These are phyloP conservation scores for Selenia dentaria DNA, from an alignment of 2,888 invertebrate genomes.

Conservation along the genomic window DNA sequence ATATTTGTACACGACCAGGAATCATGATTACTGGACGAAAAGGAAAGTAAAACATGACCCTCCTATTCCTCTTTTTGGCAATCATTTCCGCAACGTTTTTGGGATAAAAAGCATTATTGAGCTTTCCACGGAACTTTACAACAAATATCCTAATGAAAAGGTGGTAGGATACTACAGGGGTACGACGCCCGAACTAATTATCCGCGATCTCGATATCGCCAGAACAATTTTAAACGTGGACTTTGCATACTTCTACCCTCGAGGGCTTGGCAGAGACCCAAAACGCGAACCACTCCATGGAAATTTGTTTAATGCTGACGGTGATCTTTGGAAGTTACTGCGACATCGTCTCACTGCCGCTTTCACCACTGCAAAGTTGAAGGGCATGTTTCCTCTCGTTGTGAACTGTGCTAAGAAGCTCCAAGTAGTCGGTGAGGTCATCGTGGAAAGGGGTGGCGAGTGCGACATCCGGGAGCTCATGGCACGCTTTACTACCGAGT, in stretches of 20 bases:
- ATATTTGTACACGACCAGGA: constrained; percentile 53
- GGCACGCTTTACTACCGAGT: constrained; percentile 62
- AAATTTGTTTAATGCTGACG: constrained; percentile 60
- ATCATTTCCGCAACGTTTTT: constrained; percentile 46
- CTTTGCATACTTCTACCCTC: constrained; percentile 54
- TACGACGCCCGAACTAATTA: constrained; percentile 53
- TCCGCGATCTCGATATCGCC: constrained; percentile 58
- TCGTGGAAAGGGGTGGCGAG: constrained; percentile 46
- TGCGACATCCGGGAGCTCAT: constrained; percentile 55
- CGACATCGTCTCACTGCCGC: constrained; percentile 65
- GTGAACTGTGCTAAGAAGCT: constrained; percentile 61
- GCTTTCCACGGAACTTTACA: constrained; percentile 50
- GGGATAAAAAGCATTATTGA: constrained; percentile 47
- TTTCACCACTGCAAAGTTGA: constrained; percentile 65
- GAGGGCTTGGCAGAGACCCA: constrained; percentile 50
- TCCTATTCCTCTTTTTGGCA: constrained; percentile 59
- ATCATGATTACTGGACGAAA: constrained; percentile 58
- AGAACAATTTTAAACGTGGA: constrained; percentile 54
- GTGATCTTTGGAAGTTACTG: constrained; percentile 63
- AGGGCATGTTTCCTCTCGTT: constrained; percentile 67
- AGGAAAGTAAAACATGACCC: constrained; percentile 57
- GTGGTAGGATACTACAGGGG: constrained; percentile 62
- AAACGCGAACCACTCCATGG: constrained; percentile 49
- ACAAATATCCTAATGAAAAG: constrained; percentile 59
- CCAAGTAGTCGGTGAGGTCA: constrained; percentile 42